These are phyloP conservation scores for Philhelius pedissequus DNA, from an alignment of 2,888 invertebrate genomes.

Conservation along the genomic window DNA sequence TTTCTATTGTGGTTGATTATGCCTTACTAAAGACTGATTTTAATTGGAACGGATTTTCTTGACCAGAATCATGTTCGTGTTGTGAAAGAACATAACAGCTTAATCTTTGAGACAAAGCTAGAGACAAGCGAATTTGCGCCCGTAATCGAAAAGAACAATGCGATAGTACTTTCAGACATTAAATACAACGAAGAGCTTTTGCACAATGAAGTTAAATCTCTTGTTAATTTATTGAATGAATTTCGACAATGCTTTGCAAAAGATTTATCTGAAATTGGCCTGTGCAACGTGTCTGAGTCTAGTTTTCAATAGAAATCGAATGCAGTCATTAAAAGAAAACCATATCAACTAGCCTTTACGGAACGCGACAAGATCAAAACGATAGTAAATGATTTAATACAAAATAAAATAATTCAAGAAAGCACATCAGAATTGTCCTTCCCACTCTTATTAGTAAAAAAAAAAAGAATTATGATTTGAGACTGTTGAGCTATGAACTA, in stretches of 20 bases:
- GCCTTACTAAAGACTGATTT: not conserved
- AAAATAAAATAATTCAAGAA: conserved; percentile 16
- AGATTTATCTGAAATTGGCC: not conserved
- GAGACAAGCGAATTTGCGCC: not conserved
- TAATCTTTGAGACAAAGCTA: not conserved
- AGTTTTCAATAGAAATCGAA: not conserved
- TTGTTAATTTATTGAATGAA: conserved; percentile 5
- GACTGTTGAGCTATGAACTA: too few species aligned
- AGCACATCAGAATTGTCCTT: conserved; percentile 21
- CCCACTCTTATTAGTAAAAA: conserved; percentile 16
- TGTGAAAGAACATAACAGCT: conserved; percentile 4
- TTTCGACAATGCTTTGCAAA: conserved; percentile 20
- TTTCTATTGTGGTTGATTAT: conserved; percentile 14
- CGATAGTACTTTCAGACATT: not conserved
- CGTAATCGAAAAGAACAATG: not conserved
- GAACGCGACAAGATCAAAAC: conserved; percentile 2
- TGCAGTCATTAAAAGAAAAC: conserved; percentile 5
- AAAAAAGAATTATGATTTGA: conserved; percentile 13
- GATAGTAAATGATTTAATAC: conserved; percentile 19
- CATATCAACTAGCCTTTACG: conserved; percentile 19
- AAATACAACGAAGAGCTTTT: not conserved
- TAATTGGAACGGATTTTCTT: conserved; percentile 2
- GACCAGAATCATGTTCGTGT: conserved; percentile 10
- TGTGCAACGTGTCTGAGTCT: not conserved
- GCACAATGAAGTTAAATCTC: not conserved